Percentiles rank a stretch among this genome's conserved stretches.
Evolutionary conservation across 2,797 vertebrate genomes (phyloP).

Genomic region (Uromys caudimaculatus): DNA sequence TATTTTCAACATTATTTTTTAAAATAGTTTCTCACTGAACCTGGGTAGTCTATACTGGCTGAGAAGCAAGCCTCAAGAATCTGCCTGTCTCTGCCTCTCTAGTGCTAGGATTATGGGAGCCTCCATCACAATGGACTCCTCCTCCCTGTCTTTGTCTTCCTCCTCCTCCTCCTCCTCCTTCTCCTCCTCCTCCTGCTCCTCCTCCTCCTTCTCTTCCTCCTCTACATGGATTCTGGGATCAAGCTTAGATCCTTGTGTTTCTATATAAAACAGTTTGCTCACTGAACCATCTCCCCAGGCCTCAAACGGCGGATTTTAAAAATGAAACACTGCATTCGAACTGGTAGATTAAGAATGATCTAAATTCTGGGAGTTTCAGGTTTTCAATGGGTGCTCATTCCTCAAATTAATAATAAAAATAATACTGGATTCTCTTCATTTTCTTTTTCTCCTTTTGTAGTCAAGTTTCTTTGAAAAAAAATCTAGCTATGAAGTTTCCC

Average conservation of each 20-base stretch:
- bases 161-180: too few relatives aligned
- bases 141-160: too few relatives aligned
- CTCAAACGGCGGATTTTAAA: not conserved
- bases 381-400: not conserved
- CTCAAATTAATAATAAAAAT: not conserved
- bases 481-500: not conserved
- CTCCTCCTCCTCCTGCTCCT: too few relatives aligned
- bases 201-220: too few relatives aligned
- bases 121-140: not conserved
- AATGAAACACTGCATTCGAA: not conserved
- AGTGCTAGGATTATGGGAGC: not conserved
- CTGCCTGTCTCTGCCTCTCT: too few relatives aligned
- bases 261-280: not conserved
- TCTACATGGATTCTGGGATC: not conserved
- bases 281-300: not conserved
- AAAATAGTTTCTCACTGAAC: not conserved
- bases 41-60: not conserved
- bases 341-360: not conserved
- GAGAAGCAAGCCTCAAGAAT: not conserved
- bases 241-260: not conserved
- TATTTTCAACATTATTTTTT: not conserved
- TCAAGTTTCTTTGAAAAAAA: constrained; percentile 23
- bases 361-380: not conserved
- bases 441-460: not conserved
- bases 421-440: not conserved